These are phyloP conservation scores for Epinotia brunnichana DNA, from an alignment of 2,888 invertebrate species.

Conservation along the genomic window DNA sequence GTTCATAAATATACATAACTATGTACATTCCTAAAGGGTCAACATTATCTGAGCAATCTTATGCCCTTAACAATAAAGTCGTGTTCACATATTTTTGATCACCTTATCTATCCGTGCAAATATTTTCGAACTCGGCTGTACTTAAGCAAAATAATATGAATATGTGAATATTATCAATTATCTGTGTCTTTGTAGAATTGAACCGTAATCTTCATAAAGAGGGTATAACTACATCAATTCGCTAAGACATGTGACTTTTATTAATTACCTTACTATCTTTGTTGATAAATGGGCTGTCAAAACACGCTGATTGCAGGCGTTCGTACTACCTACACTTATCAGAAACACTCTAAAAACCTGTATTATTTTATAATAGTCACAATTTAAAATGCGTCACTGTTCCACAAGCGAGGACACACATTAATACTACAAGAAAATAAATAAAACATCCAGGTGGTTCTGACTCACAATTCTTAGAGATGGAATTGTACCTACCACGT, in stretches of 20 bases:
- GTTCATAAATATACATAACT: too few species aligned
- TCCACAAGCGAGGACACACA: not conserved
- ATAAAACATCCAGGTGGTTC: not conserved
- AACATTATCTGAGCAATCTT: too few species aligned
- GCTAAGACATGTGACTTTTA: not conserved
- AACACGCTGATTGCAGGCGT: slow-evolving; percentile 1
- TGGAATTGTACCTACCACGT: too few species aligned
- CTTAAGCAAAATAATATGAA: too few species aligned
- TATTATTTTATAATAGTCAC: not conserved
- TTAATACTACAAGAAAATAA: not conserved
- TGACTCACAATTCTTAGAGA: not conserved
- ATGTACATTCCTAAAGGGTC: too few species aligned
- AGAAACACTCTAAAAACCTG: not conserved
- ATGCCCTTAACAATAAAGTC: too few species aligned
- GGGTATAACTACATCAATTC: not conserved
- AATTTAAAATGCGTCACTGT: not conserved
- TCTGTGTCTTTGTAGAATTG: not conserved
- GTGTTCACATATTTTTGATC: too few species aligned
- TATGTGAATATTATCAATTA: too few species aligned
- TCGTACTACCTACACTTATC: not conserved
- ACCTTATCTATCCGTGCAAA: too few species aligned
- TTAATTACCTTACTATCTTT: slow-evolving; percentile 12
- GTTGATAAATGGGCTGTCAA: slow-evolving; percentile 1
- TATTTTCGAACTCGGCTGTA: too few species aligned
- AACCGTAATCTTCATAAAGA: not conserved